Evolutionary conservation across 2,797 vertebrate species (phyloP).

Genomic region (Argya squamiceps): DNA sequence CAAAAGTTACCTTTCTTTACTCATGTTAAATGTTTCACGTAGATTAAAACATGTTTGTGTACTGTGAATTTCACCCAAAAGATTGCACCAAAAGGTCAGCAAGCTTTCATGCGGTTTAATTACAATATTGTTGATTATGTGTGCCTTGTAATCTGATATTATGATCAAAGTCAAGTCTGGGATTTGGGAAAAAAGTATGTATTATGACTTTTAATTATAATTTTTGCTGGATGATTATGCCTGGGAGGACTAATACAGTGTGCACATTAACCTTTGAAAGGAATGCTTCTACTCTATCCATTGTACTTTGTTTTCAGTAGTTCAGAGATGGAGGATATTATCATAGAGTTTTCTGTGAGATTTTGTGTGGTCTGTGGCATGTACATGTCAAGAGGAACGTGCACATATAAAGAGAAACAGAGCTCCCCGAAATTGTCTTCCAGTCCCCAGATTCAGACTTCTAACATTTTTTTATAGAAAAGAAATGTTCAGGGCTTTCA

Average conservation of each 20-base stretch:
- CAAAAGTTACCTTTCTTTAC: conserved; percentile 59
- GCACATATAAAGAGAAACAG: neutral
- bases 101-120: conserved; percentile 50
- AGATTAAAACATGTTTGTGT: conserved; percentile 52
- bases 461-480: neutral
- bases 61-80: conserved; percentile 52
- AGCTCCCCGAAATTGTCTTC: neutral
- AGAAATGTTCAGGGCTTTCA: neutral
- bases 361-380: neutral
- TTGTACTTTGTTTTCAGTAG: neutral
- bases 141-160: conserved; percentile 15
- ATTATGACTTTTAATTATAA: conserved; percentile 10
- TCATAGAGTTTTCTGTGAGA: neutral
- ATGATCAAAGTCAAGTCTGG: conserved; percentile 24
- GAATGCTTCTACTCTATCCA: neutral
- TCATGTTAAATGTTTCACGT: conserved; percentile 36
- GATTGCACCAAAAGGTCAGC: conserved; percentile 39
- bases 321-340: neutral
- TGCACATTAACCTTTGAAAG: neutral
- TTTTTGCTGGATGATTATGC: conserved; percentile 1
- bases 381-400: neutral
- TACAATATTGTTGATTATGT: conserved; percentile 38
- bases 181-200: neutral
- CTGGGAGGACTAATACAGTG: neutral
- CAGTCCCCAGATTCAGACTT: neutral